Base-by-base conservation (phyloP, 2,888 invertebrate genomes). In the Neoitamus cyanurus region DNA sequence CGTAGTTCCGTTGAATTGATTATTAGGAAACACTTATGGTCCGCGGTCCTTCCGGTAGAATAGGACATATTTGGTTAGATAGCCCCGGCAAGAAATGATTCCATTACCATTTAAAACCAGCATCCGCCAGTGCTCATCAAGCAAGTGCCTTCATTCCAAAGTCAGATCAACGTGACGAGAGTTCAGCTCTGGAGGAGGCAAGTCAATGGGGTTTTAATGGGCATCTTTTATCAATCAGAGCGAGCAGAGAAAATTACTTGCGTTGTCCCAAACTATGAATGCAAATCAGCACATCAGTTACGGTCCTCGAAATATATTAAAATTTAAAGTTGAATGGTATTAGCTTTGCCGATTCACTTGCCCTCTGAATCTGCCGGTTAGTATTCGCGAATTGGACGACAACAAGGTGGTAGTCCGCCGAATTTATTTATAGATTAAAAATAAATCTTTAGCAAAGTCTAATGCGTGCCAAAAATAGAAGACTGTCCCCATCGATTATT, bases 371-470 rank as follows among this genome's bases (percentile, higher is more conserved):
- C 37, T 20, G 5, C 30, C 34, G 36, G 20, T 36, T 36, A 73
- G 73, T 34, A 58, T 9, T 58, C 30, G 31, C 34, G 31, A 70
- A 70, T 30, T 70, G 77, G 15, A 46, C 42, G 42, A 42, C 31
- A 30, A 70, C 70, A 70, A 58, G 25, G 25, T 42, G 77, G 42
- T 58, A 77, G n/a, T 28, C 28, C 42, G 58, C 3, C 25, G 25
- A 77, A 77, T 42, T 37, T 77, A 77, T 46, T 77, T 77, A 77
- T 77, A 42, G 77, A 77, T 77, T 77, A 42, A 25, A 77, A 77
- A 30, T 42, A 77, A 77, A 77, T 77, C 77, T 42, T 77, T 42
- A 30, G 13, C 77, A 77, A n/a, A 15, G 28, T 77, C 28, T 46
- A 77, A 46, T 77, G 42, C 25, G 25, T 30, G 25, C 77, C 77